phyloP scores from a whole-genome alignment of 2,797 vertebrate genomes.

The Myioborus miniatus region DNA sequence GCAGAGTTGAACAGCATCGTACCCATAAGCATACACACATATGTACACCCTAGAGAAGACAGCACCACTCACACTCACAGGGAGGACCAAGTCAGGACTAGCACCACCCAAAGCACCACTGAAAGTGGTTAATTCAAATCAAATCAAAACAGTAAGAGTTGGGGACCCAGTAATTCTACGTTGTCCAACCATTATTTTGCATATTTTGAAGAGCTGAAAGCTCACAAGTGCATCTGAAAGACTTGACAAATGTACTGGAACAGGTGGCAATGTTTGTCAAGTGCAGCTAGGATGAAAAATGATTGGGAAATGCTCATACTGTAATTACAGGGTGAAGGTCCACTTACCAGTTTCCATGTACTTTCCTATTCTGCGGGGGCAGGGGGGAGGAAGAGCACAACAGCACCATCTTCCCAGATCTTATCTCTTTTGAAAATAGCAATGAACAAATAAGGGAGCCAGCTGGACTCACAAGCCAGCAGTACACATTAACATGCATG shows the following conservation, averaged over 20 bases:
- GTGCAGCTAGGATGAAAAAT: background rate
- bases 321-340: background rate
- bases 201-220: background rate
- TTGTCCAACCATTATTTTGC: background rate
- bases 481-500: background rate
- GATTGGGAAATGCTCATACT: background rate
- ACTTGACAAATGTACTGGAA: background rate
- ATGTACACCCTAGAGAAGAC: background rate
- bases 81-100: background rate
- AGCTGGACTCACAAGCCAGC: background rate
- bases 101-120: background rate
- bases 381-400: background rate
- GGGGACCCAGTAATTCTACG: background rate
- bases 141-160: background rate
- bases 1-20: background rate
- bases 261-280: slow-evolving; percentile 25
- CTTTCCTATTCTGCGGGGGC: background rate
- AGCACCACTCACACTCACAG: background rate
- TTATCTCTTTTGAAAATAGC: slow-evolving; percentile 17
- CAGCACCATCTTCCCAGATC: background rate
- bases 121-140: background rate
- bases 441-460: slow-evolving; percentile 22
- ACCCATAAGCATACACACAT: background rate
- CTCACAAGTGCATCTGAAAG: background rate
- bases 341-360: background rate